Evolutionary conservation across 2,888 invertebrate genomes (phyloP).

Genomic region (Ectropis crepuscularia): DNA sequence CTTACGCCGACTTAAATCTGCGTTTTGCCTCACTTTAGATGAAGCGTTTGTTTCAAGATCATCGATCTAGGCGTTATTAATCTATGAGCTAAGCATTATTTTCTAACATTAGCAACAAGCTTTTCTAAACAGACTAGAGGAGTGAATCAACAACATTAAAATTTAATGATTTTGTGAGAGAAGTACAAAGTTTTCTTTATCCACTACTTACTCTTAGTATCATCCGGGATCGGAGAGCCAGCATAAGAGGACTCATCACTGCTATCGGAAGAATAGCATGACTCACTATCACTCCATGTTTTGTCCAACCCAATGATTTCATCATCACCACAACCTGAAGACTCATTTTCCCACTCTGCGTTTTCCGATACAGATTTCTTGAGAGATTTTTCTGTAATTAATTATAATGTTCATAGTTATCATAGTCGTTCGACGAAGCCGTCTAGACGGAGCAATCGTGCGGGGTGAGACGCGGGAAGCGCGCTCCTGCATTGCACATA

Average conservation of each 20-base stretch:
- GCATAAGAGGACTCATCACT: slow-evolving; percentile 85
- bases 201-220: slow-evolving; percentile 87
- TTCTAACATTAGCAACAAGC: too few species aligned
- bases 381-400: slow-evolving; percentile 56
- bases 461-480: too few species aligned
- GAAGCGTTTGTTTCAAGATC: too few species aligned
- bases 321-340: slow-evolving; percentile 75
- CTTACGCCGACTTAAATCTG: too few species aligned
- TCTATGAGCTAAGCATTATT: too few species aligned
- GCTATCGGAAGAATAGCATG: slow-evolving; percentile 85
- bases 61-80: too few species aligned
- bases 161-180: too few species aligned
- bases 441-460: too few species aligned
- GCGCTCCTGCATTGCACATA: too few species aligned
- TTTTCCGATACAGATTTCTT: slow-evolving; percentile 72
- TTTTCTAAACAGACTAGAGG: too few species aligned
- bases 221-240: slow-evolving; percentile 89
- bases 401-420: background rate
- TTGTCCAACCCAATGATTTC: slow-evolving; percentile 76
- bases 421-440: background rate
- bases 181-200: background rate
- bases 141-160: too few species aligned
- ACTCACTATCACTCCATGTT: slow-evolving; percentile 77
- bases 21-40: too few species aligned
- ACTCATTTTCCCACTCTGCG: slow-evolving; percentile 79